Evolutionary conservation across 2,888 invertebrate genomes (phyloP).

Genomic region (Oligia latruncula): DNA sequence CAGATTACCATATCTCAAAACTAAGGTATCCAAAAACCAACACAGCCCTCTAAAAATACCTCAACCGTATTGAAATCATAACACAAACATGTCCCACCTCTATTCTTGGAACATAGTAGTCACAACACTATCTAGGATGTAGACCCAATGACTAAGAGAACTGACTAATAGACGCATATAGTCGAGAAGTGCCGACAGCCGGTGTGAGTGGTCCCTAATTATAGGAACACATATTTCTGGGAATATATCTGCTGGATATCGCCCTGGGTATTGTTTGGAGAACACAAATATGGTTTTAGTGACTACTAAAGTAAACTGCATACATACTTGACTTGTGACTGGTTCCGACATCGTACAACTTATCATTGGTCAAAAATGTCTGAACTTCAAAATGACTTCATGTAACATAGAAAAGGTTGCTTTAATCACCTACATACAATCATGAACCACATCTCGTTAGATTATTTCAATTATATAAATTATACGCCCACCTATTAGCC

Average conservation of each 20-base stretch:
- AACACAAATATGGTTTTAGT: background rate
- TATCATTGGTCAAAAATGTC: background rate
- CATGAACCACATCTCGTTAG: background rate
- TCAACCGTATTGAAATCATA: conserved; percentile 38
- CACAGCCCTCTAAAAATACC: conserved; percentile 27
- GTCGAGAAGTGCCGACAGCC: conserved; percentile 45
- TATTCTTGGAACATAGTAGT: conserved; percentile 49
- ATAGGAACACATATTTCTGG: conserved; percentile 31
- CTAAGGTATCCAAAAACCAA: conserved; percentile 37
- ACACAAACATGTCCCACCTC: conserved; percentile 50
- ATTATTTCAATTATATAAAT: background rate
- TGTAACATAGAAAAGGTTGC: background rate
- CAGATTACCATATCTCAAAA: conserved; percentile 16
- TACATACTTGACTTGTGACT: conserved; percentile 7
- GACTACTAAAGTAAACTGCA: conserved; percentile 8
- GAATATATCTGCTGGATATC: conserved; percentile 25
- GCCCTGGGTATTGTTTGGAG: conserved; percentile 13
- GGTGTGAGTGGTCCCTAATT: conserved; percentile 37
- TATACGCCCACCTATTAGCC: no score
- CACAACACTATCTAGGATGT: conserved; percentile 52
- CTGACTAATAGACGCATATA: conserved; percentile 63
- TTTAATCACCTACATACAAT: background rate
- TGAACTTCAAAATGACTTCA: background rate
- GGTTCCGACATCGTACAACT: background rate
- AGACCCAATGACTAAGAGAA: conserved; percentile 45